Evolutionary conservation across 2,888 invertebrate species (phyloP).

Genomic region (Trissonchulus latispiculum): DNA sequence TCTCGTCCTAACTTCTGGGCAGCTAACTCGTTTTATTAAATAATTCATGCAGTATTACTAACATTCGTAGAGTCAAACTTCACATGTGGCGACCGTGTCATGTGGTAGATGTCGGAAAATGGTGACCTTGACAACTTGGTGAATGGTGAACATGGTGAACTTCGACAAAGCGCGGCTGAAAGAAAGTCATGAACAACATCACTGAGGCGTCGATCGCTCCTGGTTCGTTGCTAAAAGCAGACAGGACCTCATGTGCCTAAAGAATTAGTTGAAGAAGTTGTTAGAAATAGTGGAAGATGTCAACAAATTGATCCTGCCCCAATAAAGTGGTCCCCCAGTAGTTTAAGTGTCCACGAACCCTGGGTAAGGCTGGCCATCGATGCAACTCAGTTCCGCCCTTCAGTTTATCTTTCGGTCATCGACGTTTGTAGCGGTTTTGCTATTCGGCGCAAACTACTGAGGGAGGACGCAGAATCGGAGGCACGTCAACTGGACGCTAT

Average conservation of each 20-base stretch:
- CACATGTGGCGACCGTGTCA: too few relatives aligned
- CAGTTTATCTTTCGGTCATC: not conserved
- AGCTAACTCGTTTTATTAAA: too few relatives aligned
- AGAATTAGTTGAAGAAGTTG: not conserved
- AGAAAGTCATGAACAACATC: not conserved
- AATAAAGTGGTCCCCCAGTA: not conserved
- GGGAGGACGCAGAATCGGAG: not conserved
- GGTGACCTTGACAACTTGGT: too few relatives aligned
- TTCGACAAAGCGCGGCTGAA: too few relatives aligned
- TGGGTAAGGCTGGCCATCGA: conserved; percentile 8
- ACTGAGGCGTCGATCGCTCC: not conserved
- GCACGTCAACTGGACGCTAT: not conserved
- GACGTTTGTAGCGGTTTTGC: not conserved
- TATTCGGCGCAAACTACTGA: not conserved
- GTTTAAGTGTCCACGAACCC: not conserved
- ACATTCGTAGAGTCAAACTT: too few relatives aligned
- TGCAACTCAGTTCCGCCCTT: not conserved
- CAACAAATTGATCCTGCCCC: conserved; percentile 2
- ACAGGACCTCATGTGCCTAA: not conserved
- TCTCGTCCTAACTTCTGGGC: too few relatives aligned
- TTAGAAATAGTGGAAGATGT: conserved; percentile 4
- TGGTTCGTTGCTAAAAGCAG: not conserved
- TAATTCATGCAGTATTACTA: too few relatives aligned
- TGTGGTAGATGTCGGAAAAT: too few relatives aligned
- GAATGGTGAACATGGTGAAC: too few relatives aligned